phyloP scores from a whole-genome alignment of 2,888 invertebrate genomes.

The Lypha dubia region DNA sequence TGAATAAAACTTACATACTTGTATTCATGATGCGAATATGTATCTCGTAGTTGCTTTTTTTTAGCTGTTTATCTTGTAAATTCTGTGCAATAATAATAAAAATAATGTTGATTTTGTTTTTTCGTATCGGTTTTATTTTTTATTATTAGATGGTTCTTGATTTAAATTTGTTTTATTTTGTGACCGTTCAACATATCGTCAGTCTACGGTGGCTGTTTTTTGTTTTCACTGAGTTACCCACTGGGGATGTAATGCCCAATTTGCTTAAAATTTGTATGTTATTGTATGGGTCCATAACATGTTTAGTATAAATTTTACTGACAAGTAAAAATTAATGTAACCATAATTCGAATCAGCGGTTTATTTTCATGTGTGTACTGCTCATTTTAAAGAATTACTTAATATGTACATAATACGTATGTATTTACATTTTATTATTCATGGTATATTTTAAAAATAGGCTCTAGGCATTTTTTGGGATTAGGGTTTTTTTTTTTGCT shows the following conservation, averaged over 20 bases:
- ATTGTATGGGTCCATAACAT: too few species aligned
- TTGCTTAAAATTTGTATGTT: constrained; percentile 67
- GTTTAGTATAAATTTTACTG: constrained; percentile 47
- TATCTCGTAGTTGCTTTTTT: constrained; percentile 50
- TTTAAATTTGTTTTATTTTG: constrained; percentile 35
- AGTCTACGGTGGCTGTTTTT: constrained; percentile 24
- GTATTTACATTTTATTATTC: too few species aligned
- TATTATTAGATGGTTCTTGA: constrained; percentile 44
- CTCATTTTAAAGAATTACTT: not conserved
- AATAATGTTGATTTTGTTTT: constrained; percentile 65
- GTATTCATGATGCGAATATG: constrained; percentile 9
- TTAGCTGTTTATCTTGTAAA: constrained; percentile 61
- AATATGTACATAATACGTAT: too few species aligned
- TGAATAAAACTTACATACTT: constrained; percentile 24
- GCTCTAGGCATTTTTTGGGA: too few species aligned
- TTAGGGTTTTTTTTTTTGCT: too few species aligned
- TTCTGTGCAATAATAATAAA: constrained; percentile 69
- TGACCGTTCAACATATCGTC: too few species aligned
- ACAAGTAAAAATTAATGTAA: constrained; percentile 55
- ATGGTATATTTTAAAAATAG: too few species aligned
- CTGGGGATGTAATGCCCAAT: constrained; percentile 48
- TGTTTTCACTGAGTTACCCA: not conserved
- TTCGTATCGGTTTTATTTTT: constrained; percentile 46
- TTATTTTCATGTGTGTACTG: constrained; percentile 42
- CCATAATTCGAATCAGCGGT: constrained; percentile 66